Conservation (phyloP, 2,888 invertebrate genomes). For the Colostygia pectinataria region DNA sequence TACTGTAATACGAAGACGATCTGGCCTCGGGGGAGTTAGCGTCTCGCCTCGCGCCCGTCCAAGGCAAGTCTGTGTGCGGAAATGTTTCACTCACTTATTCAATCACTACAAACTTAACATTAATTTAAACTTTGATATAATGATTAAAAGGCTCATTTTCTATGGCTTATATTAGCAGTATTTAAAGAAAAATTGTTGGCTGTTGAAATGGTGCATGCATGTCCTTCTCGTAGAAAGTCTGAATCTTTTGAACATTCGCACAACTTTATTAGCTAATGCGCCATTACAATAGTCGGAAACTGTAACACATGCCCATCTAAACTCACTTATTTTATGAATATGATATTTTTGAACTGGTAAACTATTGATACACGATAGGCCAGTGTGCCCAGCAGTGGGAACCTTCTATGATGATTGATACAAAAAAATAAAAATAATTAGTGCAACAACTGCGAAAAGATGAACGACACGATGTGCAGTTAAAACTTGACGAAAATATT, state of each 20-base stretch:
- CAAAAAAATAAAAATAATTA: no score
- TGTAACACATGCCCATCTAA: neutral
- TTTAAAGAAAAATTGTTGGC: no score
- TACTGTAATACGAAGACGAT: conserved; percentile 72
- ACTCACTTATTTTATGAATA: neutral
- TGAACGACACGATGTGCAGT: no score
- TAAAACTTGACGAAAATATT: no score
- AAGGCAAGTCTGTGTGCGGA: conserved; percentile 76
- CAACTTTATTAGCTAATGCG: neutral
- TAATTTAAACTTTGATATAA: no score
- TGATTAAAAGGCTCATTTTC: no score
- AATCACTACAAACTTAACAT: conserved; percentile 23
- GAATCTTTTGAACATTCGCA: neutral
- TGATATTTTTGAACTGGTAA: no score
- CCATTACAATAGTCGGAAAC: conserved; percentile 3
- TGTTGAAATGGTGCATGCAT: neutral
- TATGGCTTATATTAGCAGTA: no score
- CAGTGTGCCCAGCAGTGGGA: no score
- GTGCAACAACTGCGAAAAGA: no score
- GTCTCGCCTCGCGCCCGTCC: conserved; percentile 75
- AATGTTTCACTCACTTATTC: conserved; percentile 52
- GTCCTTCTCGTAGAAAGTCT: neutral
- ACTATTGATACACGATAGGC: no score
- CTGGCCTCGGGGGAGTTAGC: conserved; percentile 71
- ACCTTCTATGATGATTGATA: no score